Conservation (phyloP, 1,140 invertebrate species). For the Brachionus plicatilis region DNA sequence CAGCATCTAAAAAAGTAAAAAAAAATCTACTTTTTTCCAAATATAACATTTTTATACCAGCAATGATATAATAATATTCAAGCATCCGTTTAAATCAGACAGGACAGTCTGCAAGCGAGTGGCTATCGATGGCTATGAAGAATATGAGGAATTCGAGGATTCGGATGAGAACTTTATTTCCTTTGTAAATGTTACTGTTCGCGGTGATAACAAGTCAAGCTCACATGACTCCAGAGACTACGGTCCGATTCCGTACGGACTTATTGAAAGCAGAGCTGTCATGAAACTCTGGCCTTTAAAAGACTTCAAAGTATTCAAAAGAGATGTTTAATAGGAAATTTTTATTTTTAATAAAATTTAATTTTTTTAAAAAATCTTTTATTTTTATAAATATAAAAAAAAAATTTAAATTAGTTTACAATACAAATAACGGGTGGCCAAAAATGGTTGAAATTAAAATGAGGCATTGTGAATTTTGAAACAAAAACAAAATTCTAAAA, state of each 20-base stretch:
- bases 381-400: not conserved
- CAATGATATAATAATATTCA: conserved; percentile 32
- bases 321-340: not conserved
- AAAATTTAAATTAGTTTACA: not conserved
- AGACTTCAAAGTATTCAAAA: conserved; percentile 13
- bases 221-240: conserved; percentile 21
- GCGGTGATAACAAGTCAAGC: conserved; percentile 10
- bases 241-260: conserved; percentile 15
- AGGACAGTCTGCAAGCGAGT: not conserved
- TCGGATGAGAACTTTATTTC: not conserved
- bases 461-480: no score
- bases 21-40: not conserved
- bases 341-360: not conserved
- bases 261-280: conserved; percentile 32
- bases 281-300: conserved; percentile 2
- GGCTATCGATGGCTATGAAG: not conserved
- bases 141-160: not conserved
- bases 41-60: not conserved
- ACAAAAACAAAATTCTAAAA: no score
- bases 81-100: conserved; percentile 25
- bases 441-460: no score
- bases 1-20: conserved; percentile 25
- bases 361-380: not conserved
- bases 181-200: not conserved
- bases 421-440: no score